These are phyloP conservation scores for Babylonia areolata DNA, from an alignment of 1,140 invertebrate genomes.

Conservation along the genomic window DNA sequence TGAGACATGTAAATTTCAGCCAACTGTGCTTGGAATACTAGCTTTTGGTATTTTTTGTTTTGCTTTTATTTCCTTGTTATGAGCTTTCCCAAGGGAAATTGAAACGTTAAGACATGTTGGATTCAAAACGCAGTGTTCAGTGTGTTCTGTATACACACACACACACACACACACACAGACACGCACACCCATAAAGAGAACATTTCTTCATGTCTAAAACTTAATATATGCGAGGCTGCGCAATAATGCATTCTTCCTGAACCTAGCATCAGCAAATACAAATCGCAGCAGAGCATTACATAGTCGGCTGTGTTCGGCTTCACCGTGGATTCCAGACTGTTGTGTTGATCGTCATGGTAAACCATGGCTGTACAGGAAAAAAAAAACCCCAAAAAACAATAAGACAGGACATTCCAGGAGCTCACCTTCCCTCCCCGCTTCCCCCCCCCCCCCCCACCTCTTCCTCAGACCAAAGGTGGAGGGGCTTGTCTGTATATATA, in stretches of 20 bases:
- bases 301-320: neutral
- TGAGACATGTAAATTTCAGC: too few species aligned
- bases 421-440: neutral
- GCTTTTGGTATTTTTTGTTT: too few species aligned
- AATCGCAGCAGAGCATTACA: neutral
- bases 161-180: too few species aligned
- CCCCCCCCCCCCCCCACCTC: neutral
- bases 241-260: neutral
- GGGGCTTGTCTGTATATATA: neutral
- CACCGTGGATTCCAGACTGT: neutral
- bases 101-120: too few species aligned
- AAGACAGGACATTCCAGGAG: neutral
- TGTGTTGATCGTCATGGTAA: neutral
- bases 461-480: neutral
- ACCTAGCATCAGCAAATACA: neutral
- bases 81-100: too few species aligned
- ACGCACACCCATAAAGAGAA: too few species aligned
- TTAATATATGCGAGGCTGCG: neutral
- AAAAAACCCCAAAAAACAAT: too few species aligned
- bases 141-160: too few species aligned
- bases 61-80: too few species aligned
- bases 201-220: too few species aligned
- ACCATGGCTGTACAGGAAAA: neutral
- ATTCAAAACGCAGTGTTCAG: too few species aligned
- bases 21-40: too few species aligned